A percentile compares a stretch with the other conserved stretches of the same genome.
phyloP scores from a whole-genome alignment of 1,140 invertebrate species.

The Tetranychus cinnabarinus region DNA sequence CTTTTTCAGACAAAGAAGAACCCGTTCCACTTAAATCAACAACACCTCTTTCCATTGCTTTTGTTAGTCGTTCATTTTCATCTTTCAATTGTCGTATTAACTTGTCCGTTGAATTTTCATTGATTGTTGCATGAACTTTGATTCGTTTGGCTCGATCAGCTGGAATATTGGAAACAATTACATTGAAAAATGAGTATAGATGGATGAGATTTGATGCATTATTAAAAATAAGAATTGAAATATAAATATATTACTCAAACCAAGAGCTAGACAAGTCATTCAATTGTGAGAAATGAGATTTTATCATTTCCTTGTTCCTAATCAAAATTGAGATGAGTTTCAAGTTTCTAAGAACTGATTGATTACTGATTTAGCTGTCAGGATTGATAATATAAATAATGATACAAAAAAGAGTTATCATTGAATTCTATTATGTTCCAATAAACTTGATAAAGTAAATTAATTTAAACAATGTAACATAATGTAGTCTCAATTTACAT shows the following conservation, averaged over 20 bases:
- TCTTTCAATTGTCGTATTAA: slow-evolving; percentile 32
- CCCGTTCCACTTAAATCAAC: not conserved
- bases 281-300: no score
- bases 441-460: no score
- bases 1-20: not conserved
- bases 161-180: slow-evolving; percentile 4
- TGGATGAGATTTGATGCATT: not conserved
- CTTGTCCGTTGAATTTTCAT: slow-evolving; percentile 32
- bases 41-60: slow-evolving; percentile 19
- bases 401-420: no score
- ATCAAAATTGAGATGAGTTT: no score
- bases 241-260: not conserved
- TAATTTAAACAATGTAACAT: no score
- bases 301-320: no score
- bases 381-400: no score
- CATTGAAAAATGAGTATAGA: not conserved
- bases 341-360: no score
- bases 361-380: no score
- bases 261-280: not conserved
- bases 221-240: not conserved
- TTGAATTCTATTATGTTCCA: no score
- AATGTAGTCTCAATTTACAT: no score
- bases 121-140: slow-evolving; percentile 29
- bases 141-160: slow-evolving; percentile 35
- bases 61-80: slow-evolving; percentile 32